Evolutionary conservation across 2,797 vertebrate genomes (phyloP), one percentile per base, ranked within the genome.

Genomic region (Cirrhinus mrigala): DNA sequence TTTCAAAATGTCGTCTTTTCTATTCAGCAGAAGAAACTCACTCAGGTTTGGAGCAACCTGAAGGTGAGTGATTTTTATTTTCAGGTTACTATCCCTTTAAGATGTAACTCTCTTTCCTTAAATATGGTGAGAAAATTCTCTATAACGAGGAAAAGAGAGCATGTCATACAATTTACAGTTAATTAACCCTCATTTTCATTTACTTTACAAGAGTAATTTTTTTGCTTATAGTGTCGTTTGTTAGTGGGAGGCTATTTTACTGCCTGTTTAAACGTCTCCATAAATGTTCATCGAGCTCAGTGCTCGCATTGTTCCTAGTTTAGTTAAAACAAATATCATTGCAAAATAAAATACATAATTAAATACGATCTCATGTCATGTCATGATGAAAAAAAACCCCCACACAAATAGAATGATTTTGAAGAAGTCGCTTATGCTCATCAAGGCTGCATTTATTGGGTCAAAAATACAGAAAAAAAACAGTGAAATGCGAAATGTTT

Each of bases 231-330:
- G 24, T 78, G 64, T 70, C 20, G 16, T 78, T 70, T 78, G 20
- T 78, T 78, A 33, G 46, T 58, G 33, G 60, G 60, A 56, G 52
- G 62, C 16, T 20, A 84, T 46, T 84, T 84, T 77, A 77, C 62
- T 69, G 37, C 50, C 74, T 27, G 16, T 44, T 46, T 68, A 76
- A 75, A 66, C 9, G 15, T 69, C 33, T 77, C 16, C n/a, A 75
- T 76, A 44, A 54, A 74, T 20, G 3, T 52, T 83, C n/a, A 20
- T 22, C 18, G 56, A 60, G 37, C 40, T 64, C 24, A 16, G 20
- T 16, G 58, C 18, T 37, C 20, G 24, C 40, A 75, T 20, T 66
- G 24, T 37, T 75, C 44, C 4, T 76, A 27, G 40, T 48, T 81
- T 71, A 81, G 10, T 29, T 71, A 52, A 74, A 75, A 75, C 16